Evolutionary conservation across 2,797 vertebrate genomes (phyloP).

Genomic region (Vultur gryphus): DNA sequence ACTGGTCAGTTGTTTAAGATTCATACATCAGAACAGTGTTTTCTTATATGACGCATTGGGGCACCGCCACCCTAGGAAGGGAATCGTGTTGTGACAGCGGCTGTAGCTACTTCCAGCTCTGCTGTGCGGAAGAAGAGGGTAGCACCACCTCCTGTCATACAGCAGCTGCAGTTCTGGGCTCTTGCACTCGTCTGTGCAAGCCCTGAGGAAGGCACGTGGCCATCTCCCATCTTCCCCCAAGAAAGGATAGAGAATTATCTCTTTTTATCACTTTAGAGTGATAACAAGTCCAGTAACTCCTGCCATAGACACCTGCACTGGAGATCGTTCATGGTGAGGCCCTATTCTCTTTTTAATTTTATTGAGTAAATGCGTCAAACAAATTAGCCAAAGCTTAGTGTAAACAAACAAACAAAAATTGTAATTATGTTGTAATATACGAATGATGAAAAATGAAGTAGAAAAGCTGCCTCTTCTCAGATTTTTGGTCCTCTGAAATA

Average conservation of each 20-base stretch:
- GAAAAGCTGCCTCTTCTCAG: background rate
- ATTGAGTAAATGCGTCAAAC: background rate
- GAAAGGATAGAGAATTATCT: background rate
- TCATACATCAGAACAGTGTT: background rate
- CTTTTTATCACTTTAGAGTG: background rate
- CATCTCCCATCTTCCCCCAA: background rate
- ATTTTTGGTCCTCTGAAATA: background rate
- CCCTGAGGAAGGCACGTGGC: background rate
- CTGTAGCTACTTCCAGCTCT: background rate
- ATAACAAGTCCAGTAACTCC: background rate
- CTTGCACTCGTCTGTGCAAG: background rate
- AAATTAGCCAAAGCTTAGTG: background rate
- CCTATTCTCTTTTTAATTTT: background rate
- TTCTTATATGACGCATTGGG: background rate
- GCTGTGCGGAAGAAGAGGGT: background rate
- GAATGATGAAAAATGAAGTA: background rate
- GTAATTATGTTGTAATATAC: background rate
- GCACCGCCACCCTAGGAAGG: background rate
- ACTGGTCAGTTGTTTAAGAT: background rate
- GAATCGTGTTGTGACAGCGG: accelerated
- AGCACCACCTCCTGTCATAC: background rate
- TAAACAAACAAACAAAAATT: background rate
- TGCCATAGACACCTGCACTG: background rate
- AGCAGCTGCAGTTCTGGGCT: background rate
- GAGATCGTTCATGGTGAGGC: background rate